Percentiles rank a stretch among this genome's conserved stretches.
Evolutionary conservation across 2,797 vertebrate genomes (phyloP).

Genomic region (Smutsia temminckii): DNA sequence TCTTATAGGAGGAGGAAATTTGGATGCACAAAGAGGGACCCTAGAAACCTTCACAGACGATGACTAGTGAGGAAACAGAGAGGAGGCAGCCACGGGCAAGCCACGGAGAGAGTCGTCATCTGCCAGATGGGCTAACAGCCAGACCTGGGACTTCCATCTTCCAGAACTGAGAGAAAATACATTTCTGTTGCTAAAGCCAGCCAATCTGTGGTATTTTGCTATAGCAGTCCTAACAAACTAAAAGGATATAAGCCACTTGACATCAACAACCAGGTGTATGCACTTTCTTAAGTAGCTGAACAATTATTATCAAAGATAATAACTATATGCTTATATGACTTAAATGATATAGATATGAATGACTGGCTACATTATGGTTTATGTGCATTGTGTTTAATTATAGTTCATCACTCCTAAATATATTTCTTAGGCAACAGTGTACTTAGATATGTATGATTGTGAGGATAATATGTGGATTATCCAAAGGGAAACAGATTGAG

Average conservation of each 20-base stretch:
- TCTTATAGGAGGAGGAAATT: neutral
- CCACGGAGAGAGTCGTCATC: fast-evolving
- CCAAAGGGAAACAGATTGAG: neutral
- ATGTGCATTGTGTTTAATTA: neutral
- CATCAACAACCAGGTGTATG: fast-evolving
- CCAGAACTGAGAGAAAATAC: neutral
- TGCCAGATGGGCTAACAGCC: neutral
- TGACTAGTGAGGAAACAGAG: fast-evolving
- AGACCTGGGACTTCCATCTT: neutral
- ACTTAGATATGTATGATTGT: neutral
- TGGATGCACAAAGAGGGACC: neutral
- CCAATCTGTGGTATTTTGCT: neutral
- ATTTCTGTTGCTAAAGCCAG: neutral
- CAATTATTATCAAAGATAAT: neutral
- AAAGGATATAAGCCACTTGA: neutral
- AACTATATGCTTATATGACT: neutral
- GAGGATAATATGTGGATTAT: neutral
- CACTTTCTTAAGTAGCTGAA: neutral
- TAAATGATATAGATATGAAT: neutral
- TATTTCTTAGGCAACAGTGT: neutral
- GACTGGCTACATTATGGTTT: neutral
- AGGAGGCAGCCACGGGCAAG: neutral
- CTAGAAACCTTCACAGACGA: fast-evolving
- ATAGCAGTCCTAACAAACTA: neutral
- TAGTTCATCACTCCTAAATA: neutral